Percentiles rank a stretch among this genome's conserved stretches.
phyloP scores from a whole-genome alignment of 2,888 invertebrate species.

The Pyrrhia umbra region DNA sequence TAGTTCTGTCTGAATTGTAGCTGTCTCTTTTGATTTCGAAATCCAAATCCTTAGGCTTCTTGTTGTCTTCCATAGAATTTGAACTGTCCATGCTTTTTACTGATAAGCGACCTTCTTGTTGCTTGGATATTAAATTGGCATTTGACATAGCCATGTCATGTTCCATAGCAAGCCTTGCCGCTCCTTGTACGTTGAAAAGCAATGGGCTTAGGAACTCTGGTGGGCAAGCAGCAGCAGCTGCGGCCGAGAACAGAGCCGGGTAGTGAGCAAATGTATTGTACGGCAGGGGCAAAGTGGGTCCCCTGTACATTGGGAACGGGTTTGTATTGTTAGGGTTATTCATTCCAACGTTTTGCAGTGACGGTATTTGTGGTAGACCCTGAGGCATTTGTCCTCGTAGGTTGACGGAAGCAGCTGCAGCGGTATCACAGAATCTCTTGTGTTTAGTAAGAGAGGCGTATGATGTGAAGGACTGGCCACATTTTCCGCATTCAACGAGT shows the following conservation, averaged over 20 bases:
- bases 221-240: slow-evolving; percentile 88
- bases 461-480: slow-evolving; percentile 97
- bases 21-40: slow-evolving; percentile 76
- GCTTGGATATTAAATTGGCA: slow-evolving; percentile 88
- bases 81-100: slow-evolving; percentile 86
- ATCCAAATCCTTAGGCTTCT: slow-evolving; percentile 80
- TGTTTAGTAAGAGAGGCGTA: slow-evolving; percentile 98
- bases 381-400: slow-evolving; percentile 85
- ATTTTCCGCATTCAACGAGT: slow-evolving; percentile 98
- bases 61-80: slow-evolving; percentile 82
- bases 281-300: slow-evolving; percentile 91
- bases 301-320: slow-evolving; percentile 93
- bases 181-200: slow-evolving; percentile 91
- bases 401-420: slow-evolving; percentile 86
- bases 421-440: slow-evolving; percentile 98
- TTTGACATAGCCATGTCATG: slow-evolving; percentile 88
- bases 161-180: slow-evolving; percentile 86
- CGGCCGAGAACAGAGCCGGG: slow-evolving; percentile 88
- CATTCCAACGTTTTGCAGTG: slow-evolving; percentile 84
- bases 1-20: slow-evolving; percentile 85
- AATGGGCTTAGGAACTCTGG: slow-evolving; percentile 92
- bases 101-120: slow-evolving; percentile 84
- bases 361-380: slow-evolving; percentile 81
- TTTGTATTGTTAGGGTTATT: slow-evolving; percentile 85
- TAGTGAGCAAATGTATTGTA: slow-evolving; percentile 92